These are phyloP conservation scores for Philereme transversata DNA, from an alignment of 2,888 invertebrate genomes.

Conservation along the genomic window DNA sequence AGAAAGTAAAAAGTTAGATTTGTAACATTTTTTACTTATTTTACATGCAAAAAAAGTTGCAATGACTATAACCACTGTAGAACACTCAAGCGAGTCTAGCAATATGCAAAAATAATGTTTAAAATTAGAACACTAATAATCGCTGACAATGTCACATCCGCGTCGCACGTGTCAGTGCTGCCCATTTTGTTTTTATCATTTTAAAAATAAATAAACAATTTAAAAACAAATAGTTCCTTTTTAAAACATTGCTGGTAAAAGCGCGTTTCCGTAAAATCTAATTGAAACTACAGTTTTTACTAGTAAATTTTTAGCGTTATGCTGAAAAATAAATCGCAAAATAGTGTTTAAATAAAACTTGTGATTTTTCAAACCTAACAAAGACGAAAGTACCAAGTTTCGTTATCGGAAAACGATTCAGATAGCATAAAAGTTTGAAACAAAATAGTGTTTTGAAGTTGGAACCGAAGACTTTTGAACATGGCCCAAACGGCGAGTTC, in stretches of 20 bases:
- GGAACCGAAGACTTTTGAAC: conserved; percentile 27
- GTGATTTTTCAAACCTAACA: conserved; percentile 23
- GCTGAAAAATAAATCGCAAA: no score
- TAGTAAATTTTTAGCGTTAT: no score
- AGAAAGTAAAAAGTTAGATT: no score
- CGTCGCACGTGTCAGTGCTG: conserved; percentile 62
- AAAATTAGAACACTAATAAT: conserved; percentile 65
- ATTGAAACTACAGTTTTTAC: no score
- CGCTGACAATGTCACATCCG: conserved; percentile 69
- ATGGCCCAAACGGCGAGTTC: conserved; percentile 61
- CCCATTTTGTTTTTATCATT: conserved; percentile 43
- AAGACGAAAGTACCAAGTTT: conserved; percentile 35
- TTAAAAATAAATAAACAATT: conserved; percentile 38
- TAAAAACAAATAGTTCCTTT: conserved; percentile 33
- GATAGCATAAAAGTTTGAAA: conserved; percentile 14
- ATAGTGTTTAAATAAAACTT: conserved; percentile 1
- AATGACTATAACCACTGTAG: conserved; percentile 47
- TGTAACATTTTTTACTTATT: no score
- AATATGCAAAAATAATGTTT: conserved; percentile 50
- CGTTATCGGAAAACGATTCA: conserved; percentile 36
- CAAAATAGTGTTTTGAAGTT: conserved; percentile 26
- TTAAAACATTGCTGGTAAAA: conserved; percentile 21
- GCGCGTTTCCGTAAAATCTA: no score
- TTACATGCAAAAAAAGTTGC: no score
- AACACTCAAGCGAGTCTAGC: conserved; percentile 44